Percentiles rank a stretch among this genome's conserved stretches.
phyloP scores from a whole-genome alignment of 1,140 invertebrate species.

The Ceratosolen fusciceps region DNA sequence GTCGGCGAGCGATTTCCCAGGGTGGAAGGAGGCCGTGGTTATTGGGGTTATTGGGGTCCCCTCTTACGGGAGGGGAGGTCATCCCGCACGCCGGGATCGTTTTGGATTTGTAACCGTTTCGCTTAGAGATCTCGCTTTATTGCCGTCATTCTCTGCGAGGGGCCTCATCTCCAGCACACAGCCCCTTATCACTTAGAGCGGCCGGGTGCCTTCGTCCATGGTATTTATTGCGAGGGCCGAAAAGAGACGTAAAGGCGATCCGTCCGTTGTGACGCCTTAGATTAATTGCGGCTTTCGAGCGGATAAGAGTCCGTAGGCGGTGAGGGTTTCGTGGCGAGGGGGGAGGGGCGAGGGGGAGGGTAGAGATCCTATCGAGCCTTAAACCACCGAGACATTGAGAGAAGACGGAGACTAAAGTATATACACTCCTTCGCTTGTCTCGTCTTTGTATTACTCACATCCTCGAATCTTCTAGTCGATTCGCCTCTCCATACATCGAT shows the following conservation, averaged over 20 bases:
- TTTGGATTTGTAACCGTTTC: neutral
- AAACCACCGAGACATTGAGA: no score
- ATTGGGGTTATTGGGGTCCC: neutral
- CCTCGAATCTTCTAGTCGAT: no score
- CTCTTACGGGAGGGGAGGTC: neutral
- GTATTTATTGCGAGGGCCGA: neutral
- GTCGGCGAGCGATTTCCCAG: neutral
- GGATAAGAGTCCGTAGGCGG: slow-evolving; percentile 17
- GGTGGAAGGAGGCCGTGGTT: neutral
- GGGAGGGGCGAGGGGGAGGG: no score
- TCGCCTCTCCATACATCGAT: no score
- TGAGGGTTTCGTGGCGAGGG: no score
- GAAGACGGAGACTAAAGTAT: no score
- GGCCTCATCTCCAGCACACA: neutral
- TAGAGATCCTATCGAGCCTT: no score
- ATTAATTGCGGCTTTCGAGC: slow-evolving; percentile 15
- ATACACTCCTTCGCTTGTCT: no score
- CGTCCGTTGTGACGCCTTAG: neutral
- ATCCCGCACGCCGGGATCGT: neutral
- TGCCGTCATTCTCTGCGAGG: neutral
- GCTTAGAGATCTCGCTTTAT: neutral
- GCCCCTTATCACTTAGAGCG: neutral
- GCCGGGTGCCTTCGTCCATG: neutral
- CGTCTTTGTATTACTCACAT: no score
- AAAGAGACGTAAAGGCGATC: slow-evolving; percentile 22